These are phyloP conservation scores for Fundulus diaphanus DNA, from an alignment of 2,797 vertebrate species.

Conservation along the genomic window DNA sequence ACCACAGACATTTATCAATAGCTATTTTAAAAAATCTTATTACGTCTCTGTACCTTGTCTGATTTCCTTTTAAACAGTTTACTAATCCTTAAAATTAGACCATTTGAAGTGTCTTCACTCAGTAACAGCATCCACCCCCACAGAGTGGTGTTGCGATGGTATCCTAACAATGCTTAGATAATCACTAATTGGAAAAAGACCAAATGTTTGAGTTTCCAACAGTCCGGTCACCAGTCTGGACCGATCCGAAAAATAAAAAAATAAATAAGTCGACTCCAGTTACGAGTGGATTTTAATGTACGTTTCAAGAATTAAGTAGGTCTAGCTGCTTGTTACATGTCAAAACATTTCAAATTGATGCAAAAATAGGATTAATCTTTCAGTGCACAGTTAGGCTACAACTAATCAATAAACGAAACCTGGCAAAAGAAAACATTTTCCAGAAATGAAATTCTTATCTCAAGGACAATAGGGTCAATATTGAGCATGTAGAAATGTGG, in stretches of 20 bases:
- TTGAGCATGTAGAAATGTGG: slow-evolving; percentile 39
- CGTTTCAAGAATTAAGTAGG: not conserved
- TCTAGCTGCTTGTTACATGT: not conserved
- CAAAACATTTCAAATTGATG: not conserved
- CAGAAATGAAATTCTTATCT: slow-evolving; percentile 12
- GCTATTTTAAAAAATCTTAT: too few relatives aligned
- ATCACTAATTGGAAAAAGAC: not conserved
- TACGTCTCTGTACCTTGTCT: too few relatives aligned
- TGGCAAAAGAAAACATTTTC: not conserved
- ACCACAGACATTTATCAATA: too few relatives aligned
- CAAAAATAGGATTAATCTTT: not conserved
- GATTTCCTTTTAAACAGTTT: too few relatives aligned
- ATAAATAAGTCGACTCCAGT: not conserved
- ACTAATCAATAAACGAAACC: slow-evolving; percentile 2
- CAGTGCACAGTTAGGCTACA: not conserved
- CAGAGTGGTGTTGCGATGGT: not conserved
- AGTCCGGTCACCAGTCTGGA: not conserved
- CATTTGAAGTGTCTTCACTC: not conserved
- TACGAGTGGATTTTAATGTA: not conserved
- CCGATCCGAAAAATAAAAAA: too few relatives aligned
- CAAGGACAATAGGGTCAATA: slow-evolving; percentile 19
- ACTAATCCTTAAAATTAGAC: not conserved
- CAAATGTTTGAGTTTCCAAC: not conserved
- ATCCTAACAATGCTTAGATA: not conserved
- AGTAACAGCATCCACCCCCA: not conserved